Evolutionary conservation across 1,140 invertebrate genomes (phyloP).

Genomic region (Trinorchestia longiramus): DNA sequence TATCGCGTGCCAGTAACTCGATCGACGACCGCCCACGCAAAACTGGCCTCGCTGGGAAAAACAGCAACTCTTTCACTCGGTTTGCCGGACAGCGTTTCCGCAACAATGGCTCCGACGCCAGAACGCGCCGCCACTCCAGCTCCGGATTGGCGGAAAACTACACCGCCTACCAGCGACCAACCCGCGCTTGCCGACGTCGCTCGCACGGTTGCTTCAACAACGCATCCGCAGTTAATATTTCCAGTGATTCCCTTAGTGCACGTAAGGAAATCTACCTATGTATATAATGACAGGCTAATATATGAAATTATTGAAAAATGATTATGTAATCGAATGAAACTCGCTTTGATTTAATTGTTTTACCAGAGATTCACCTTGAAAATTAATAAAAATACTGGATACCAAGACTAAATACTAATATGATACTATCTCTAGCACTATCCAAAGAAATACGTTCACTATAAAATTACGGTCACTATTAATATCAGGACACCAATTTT

Average conservation of each 20-base stretch:
- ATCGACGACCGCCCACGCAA: conserved; percentile 54
- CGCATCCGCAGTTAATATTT: neutral
- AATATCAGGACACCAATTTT: neutral
- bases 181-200: neutral
- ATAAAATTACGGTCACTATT: neutral
- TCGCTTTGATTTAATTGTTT: neutral
- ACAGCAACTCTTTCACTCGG: conserved; percentile 53
- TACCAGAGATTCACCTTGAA: neutral
- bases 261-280: neutral
- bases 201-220: neutral
- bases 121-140: neutral
- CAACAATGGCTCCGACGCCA: conserved; percentile 35
- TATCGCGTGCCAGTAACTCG: conserved; percentile 31
- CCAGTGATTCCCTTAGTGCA: neutral
- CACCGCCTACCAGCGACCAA: conserved; percentile 29
- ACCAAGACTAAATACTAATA: neutral
- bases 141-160: conserved; percentile 14
- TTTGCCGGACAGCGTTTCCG: conserved; percentile 25
- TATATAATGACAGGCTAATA: neutral
- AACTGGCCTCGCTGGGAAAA: conserved; percentile 13
- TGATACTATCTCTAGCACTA: neutral
- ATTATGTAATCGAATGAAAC: neutral
- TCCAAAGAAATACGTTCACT: neutral
- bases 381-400: neutral
- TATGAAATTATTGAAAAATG: neutral